Base-by-base conservation (phyloP, 2,888 invertebrate genomes). In the Euspilapteryx auroguttella region DNA sequence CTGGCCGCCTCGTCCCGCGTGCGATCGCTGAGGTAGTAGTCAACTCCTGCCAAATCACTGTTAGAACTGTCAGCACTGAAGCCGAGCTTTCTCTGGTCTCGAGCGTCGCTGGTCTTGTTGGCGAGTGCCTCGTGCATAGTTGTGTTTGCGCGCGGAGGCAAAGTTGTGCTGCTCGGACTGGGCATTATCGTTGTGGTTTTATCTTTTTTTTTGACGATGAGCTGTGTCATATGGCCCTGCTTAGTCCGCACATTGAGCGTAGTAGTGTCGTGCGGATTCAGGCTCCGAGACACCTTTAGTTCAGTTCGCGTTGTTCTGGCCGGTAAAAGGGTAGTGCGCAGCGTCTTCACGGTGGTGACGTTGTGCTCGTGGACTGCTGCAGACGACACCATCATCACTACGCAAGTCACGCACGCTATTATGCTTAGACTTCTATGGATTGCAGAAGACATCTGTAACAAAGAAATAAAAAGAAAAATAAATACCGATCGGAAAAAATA, bases 211-310 rank as follows among this genome's bases (percentile, higher is more conserved):
- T 87, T 87, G 4, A 89, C 86, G 24, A 89, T 85, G 8, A 91
- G 65, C 40, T 88, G 88, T 0, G 90, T 87, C 13, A 88, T 64
- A 33, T 83, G 85, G 2, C 91, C 91, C 12, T 85, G 80, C 46
- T 83, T 83, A 0, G 89, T 87, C 43, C 85, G 80, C 0, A 91
- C 87, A 45, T 84, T 86, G 23, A 90, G 62, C 20, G 89, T 87
- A 48, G 88, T 86, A 25, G 86, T 88, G 36, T 86, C 82, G 13
- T 85, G 84, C 1, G 89, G 89, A 52, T 87, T 82, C 10, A 90
- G 71, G 49, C 87, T 88, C 34, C 89, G 77, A 2, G 87, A 83
- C 12, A 89, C 87, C 51, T 88, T 86, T 24, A 89, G 66, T 51
- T 87, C 85, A 1, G 89, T 87, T 33, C 88, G 76, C 12, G 87